Conservation (phyloP, 2,888 invertebrate species). For the Tenthredo amoena region DNA sequence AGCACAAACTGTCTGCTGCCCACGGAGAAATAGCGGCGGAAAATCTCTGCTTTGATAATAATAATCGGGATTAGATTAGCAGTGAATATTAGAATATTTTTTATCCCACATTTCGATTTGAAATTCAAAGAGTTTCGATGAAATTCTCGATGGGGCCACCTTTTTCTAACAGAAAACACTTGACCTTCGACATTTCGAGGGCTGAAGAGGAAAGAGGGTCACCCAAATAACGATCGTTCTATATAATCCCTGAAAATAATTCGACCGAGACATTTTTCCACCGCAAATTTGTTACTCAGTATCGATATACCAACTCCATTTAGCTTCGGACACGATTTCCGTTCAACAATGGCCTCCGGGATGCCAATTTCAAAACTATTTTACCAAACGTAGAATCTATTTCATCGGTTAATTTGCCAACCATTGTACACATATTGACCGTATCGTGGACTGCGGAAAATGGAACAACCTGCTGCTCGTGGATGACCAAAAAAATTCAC, state of each 20-base stretch:
- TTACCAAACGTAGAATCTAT: slow-evolving; percentile 21
- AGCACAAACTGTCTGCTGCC: background rate
- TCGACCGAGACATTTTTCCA: background rate
- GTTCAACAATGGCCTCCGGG: background rate
- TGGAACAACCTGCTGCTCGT: background rate
- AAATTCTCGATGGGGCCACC: background rate
- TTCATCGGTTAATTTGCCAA: slow-evolving; percentile 38
- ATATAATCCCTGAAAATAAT: background rate
- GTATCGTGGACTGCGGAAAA: background rate
- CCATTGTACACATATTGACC: background rate
- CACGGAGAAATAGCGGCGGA: background rate
- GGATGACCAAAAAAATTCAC: background rate
- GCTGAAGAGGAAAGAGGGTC: background rate
- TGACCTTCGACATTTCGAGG: slow-evolving; percentile 23
- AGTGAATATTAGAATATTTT: background rate
- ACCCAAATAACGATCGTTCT: background rate
- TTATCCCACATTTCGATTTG: background rate
- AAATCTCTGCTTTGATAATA: background rate
- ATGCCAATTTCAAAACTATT: slow-evolving; percentile 28
- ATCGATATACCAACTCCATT: background rate
- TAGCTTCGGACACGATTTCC: slow-evolving; percentile 12
- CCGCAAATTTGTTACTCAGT: slow-evolving; percentile 24
- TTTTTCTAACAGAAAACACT: background rate
- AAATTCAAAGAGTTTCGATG: background rate
- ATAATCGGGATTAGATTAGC: background rate